phyloP scores from a whole-genome alignment of 2,888 invertebrate species.

The Campoplex nolae region DNA sequence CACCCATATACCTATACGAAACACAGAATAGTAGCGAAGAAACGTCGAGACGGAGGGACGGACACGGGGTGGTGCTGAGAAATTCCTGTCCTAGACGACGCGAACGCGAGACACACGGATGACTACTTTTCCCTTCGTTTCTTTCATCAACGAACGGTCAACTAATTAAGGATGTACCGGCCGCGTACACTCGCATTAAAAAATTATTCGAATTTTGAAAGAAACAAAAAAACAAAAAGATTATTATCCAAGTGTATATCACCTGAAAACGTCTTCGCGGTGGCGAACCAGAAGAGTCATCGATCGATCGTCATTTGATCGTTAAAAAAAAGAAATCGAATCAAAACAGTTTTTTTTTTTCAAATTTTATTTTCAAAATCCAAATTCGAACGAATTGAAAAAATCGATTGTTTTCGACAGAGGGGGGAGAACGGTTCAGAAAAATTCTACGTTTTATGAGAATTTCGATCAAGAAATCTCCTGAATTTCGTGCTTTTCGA shows the following conservation, averaged over 20 bases:
- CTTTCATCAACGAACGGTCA: conserved; percentile 33
- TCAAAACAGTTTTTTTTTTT: background rate
- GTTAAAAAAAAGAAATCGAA: background rate
- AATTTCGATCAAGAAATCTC: background rate
- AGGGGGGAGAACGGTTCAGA: background rate
- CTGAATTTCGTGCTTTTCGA: conserved; percentile 3
- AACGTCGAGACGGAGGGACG: conserved; percentile 34
- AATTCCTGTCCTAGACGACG: conserved; percentile 65
- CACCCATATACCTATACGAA: conserved; percentile 1
- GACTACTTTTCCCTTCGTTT: conserved; percentile 46
- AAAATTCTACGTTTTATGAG: background rate
- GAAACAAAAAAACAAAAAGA: background rate
- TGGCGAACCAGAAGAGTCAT: background rate
- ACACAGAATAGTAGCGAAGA: background rate
- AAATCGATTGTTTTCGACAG: background rate
- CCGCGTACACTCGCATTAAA: background rate
- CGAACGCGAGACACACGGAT: conserved; percentile 35
- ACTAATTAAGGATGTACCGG: conserved; percentile 57
- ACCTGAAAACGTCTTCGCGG: background rate
- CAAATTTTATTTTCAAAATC: background rate
- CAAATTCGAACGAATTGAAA: background rate
- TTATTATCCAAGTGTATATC: background rate
- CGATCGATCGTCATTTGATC: background rate
- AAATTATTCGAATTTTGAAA: background rate
- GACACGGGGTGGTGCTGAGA: conserved; percentile 35